Conservation (phyloP, 2,888 invertebrate genomes). For the Euclidia mi region DNA sequence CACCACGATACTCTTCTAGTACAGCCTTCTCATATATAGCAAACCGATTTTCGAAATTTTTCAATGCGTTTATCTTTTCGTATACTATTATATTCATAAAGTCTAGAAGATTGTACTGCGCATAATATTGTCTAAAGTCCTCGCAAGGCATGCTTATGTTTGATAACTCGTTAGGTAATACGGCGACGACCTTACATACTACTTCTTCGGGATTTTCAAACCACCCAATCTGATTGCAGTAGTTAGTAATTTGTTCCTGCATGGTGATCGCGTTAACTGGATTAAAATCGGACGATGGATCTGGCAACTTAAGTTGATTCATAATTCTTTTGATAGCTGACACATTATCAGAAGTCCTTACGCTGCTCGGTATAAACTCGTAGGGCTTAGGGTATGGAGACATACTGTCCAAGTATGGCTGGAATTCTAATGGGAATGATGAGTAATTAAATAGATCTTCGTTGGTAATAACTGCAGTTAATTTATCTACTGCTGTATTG, state of each 20-base stretch:
- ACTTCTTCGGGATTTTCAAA: constrained; percentile 83
- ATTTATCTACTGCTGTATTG: constrained; percentile 91
- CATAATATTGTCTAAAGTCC: constrained; percentile 77
- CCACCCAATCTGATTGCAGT: constrained; percentile 86
- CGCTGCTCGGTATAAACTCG: constrained; percentile 92
- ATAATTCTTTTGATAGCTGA: constrained; percentile 87
- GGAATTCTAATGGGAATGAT: constrained; percentile 92
- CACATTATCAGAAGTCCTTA: constrained; percentile 88
- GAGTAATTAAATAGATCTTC: constrained; percentile 90
- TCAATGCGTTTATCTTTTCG: constrained; percentile 87
- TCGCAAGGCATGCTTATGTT: constrained; percentile 74
- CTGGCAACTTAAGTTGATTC: constrained; percentile 88
- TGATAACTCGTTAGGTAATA: constrained; percentile 77
- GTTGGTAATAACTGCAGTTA: constrained; percentile 90
- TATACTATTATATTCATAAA: constrained; percentile 88
- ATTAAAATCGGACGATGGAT: constrained; percentile 80
- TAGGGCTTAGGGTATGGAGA: constrained; percentile 91
- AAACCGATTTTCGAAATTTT: constrained; percentile 81
- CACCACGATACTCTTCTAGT: constrained; percentile 86
- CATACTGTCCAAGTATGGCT: constrained; percentile 83
- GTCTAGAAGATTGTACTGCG: constrained; percentile 86
- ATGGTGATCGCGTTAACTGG: constrained; percentile 78
- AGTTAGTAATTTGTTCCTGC: constrained; percentile 83
- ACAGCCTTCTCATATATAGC: constrained; percentile 90
- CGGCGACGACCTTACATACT: constrained; percentile 85